Conservation (phyloP, 2,888 invertebrate genomes). For the Zhuqinia jingwanae region DNA sequence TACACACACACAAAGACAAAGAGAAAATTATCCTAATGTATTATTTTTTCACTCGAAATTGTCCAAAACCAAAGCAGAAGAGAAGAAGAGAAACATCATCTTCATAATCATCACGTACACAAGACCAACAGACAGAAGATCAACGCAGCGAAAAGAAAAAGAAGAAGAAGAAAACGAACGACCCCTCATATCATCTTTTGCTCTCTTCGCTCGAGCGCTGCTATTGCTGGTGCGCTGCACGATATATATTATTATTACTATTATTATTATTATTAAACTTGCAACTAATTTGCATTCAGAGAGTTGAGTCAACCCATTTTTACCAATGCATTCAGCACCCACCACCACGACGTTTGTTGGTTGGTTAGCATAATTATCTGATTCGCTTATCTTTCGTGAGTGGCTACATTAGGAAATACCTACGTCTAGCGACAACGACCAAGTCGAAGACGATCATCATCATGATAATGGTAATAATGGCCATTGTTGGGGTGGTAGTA, state of each 20-base stretch:
- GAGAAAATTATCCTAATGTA: neutral
- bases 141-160: neutral
- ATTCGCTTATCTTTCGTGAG: constrained; percentile 19
- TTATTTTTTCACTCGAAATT: neutral
- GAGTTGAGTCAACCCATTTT: constrained; percentile 63
- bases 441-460: constrained; percentile 17
- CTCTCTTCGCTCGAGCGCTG: constrained; percentile 1
- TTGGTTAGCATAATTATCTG: constrained; percentile 39
- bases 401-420: constrained; percentile 27
- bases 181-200: constrained; percentile 5
- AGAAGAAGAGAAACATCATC: neutral
- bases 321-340: constrained; percentile 40
- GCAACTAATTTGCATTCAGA: constrained; percentile 63
- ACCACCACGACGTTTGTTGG: no score
- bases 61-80: neutral
- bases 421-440: constrained; percentile 11
- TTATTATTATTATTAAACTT: no score
- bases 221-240: no score
- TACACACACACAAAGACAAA: neutral
- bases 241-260: constrained; percentile 30
- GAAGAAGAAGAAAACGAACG: neutral
- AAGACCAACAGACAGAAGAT: neutral
- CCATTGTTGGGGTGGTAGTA: neutral
- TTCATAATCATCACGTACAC: no score
- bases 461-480: constrained; percentile 11